Evolutionary conservation across 2,797 vertebrate genomes (phyloP).

Genomic region (Dendrocincla fuliginosa): DNA sequence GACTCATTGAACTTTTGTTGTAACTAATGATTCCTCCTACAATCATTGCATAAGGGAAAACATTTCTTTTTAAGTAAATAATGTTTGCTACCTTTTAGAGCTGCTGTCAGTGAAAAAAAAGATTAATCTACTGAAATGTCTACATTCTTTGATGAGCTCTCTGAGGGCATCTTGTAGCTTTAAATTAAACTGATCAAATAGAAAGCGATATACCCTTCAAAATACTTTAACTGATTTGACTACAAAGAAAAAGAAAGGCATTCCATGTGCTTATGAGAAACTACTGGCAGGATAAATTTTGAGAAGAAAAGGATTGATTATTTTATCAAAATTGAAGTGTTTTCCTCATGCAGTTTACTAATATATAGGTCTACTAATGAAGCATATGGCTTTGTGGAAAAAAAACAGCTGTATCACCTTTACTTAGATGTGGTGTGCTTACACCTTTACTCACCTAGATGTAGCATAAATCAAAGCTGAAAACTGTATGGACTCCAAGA

Average conservation of each 20-base stretch:
- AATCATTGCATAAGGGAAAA: constrained; percentile 63
- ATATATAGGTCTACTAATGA: not conserved
- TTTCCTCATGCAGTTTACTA: not conserved
- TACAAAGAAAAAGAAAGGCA: constrained; percentile 7
- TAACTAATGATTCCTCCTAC: constrained; percentile 66
- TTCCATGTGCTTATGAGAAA: not conserved
- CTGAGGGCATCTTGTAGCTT: constrained; percentile 59
- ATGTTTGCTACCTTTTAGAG: constrained; percentile 66
- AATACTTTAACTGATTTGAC: constrained; percentile 28
- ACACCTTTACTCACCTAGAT: not conserved
- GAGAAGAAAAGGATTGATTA: not conserved
- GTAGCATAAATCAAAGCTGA: not conserved
- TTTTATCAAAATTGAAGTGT: not conserved
- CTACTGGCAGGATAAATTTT: not conserved
- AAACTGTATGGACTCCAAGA: not conserved
- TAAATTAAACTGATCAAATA: constrained; percentile 73
- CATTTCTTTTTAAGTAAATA: constrained; percentile 74
- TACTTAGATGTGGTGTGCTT: not conserved
- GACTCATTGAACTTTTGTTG: constrained; percentile 63
- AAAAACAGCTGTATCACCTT: not conserved
- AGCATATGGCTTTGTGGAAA: not conserved
- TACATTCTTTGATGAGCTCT: constrained; percentile 67
- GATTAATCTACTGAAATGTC: constrained; percentile 29
- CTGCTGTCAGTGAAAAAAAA: constrained; percentile 55
- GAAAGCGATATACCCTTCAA: constrained; percentile 33